Percentiles rank a stretch among this genome's conserved stretches.
Evolutionary conservation across 2,888 invertebrate species (phyloP).

Genomic region (Lycia hirtaria): DNA sequence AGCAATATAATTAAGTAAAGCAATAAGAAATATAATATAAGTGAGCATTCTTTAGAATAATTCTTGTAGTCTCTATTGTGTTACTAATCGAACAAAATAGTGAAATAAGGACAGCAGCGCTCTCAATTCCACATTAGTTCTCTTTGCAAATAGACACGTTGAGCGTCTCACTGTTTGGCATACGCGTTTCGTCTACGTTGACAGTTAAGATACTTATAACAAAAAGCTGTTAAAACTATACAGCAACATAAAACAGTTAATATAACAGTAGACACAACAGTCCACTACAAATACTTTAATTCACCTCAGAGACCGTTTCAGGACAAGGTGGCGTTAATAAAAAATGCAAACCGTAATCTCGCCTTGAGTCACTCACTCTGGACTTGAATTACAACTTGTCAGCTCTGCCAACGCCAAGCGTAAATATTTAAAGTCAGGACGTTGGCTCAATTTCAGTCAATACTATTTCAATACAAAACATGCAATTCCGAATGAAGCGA

Average conservation of each 20-base stretch:
- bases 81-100: too few relatives aligned
- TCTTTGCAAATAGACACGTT: too few relatives aligned
- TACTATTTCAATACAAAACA: neutral
- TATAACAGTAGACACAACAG: constrained; percentile 1
- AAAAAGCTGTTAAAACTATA: neutral
- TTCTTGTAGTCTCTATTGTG: too few relatives aligned
- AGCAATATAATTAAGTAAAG: too few relatives aligned
- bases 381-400: constrained; percentile 52
- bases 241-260: neutral
- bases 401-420: constrained; percentile 1
- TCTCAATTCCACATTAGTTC: too few relatives aligned
- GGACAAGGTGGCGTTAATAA: constrained; percentile 58
- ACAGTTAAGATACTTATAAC: too few relatives aligned
- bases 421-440: constrained; percentile 13
- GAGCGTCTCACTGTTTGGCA: too few relatives aligned
- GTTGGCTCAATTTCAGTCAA: neutral
- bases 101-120: too few relatives aligned
- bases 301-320: constrained; percentile 53
- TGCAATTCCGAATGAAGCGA: too few relatives aligned
- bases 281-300: constrained; percentile 26
- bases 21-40: too few relatives aligned
- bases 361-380: constrained; percentile 45
- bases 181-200: too few relatives aligned
- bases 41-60: too few relatives aligned
- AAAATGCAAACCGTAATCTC: constrained; percentile 60